A percentile compares a stretch with the other conserved stretches of the same genome.
These are phyloP conservation scores for Lasiommata megera DNA, from an alignment of 2,888 invertebrate species.

Conservation along the genomic window DNA sequence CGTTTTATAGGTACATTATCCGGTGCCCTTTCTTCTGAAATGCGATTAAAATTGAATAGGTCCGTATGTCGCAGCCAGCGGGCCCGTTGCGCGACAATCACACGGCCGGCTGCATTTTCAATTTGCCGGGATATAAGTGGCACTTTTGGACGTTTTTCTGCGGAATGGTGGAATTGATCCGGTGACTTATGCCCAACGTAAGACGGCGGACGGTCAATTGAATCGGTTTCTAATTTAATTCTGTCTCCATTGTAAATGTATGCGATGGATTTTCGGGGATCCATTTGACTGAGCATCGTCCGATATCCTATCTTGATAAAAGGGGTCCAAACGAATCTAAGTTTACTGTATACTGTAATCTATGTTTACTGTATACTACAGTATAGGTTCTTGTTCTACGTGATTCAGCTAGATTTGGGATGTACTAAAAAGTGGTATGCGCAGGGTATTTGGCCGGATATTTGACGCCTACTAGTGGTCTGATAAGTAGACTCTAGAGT, in stretches of 20 bases:
- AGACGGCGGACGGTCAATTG: conserved; percentile 72
- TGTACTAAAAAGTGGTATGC: too few relatives aligned
- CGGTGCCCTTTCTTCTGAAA: conserved; percentile 79
- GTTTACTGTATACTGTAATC: too few relatives aligned
- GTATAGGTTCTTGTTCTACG: too few relatives aligned
- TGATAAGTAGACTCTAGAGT: too few relatives aligned
- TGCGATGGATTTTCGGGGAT: conserved; percentile 20
- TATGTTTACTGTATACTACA: too few relatives aligned
- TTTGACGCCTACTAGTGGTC: too few relatives aligned
- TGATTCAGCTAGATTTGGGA: too few relatives aligned
- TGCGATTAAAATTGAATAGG: conserved; percentile 81
- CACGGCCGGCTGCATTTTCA: conserved; percentile 79
- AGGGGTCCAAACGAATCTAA: neutral
- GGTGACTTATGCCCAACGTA: conserved; percentile 71
- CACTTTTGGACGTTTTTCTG: conserved; percentile 77
- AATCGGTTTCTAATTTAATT: conserved; percentile 57
- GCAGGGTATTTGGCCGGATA: too few relatives aligned
- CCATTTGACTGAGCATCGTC: conserved; percentile 25
- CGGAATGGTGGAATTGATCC: conserved; percentile 77
- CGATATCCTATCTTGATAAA: neutral
- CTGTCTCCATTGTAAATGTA: conserved; percentile 31
- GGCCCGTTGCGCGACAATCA: conserved; percentile 76
- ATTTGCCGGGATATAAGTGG: conserved; percentile 79
- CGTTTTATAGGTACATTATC: conserved; percentile 73
- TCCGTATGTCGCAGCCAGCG: conserved; percentile 75